phyloP scores from a whole-genome alignment of 2,797 vertebrate species.

The Sebastiscus albofasciatus region DNA sequence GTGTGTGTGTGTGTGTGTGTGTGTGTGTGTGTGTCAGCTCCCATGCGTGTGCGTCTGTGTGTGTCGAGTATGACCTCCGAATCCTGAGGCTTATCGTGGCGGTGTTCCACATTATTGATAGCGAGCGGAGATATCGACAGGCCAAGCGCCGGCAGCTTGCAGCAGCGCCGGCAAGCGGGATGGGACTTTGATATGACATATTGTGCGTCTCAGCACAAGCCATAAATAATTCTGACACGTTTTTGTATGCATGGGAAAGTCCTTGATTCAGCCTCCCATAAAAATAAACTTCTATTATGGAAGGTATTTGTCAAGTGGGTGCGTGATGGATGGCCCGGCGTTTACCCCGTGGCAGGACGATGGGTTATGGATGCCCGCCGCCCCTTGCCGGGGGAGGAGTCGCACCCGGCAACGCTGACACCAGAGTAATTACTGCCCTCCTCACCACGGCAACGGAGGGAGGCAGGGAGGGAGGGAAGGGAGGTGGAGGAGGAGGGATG shows the following conservation, averaged over 20 bases:
- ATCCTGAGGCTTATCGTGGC: conserved; percentile 88
- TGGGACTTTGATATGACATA: conserved; percentile 99
- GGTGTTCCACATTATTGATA: conserved; percentile 97
- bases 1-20: conserved; percentile 2
- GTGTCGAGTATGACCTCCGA: conserved; percentile 87
- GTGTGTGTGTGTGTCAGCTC: conserved; percentile 26
- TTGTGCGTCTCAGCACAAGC: conserved; percentile 99
- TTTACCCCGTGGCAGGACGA: conserved; percentile 98
- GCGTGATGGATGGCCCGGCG: conserved; percentile 96
- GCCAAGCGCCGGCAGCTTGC: conserved; percentile 85
- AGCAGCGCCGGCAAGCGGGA: conserved; percentile 80
- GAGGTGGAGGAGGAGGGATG: conserved; percentile 34
- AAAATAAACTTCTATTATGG: conserved; percentile 99
- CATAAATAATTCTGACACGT: conserved; percentile 99
- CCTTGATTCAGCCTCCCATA: conserved; percentile 99
- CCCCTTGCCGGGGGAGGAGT: conserved; percentile 92
- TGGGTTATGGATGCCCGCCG: conserved; percentile 95
- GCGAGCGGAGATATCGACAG: conserved; percentile 96
- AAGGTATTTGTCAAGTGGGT: conserved; percentile 99
- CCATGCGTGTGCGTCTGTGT: conserved; percentile 47
- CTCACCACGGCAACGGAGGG: conserved; percentile 68
- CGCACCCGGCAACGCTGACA: conserved; percentile 90
- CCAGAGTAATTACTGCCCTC: conserved; percentile 85
- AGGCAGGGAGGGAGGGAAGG: conserved; percentile 8
- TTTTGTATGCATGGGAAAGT: conserved; percentile 99